Base-by-base conservation (phyloP, 2,797 vertebrate genomes). In the Manis pentadactyla region DNA sequence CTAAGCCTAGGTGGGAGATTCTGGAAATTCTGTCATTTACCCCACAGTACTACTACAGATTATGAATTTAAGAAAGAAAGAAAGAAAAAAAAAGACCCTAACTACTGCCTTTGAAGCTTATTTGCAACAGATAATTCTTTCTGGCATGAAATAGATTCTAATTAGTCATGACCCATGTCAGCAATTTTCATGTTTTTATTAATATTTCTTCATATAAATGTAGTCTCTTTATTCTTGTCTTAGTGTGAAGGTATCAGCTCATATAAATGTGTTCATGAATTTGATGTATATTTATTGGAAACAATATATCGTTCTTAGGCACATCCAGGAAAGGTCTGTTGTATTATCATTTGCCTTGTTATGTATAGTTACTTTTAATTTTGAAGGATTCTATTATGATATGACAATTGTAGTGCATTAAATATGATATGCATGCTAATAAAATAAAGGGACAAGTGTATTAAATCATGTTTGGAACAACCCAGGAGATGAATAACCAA, bases 401-500 rank as follows among this genome's bases (percentile, higher is more conserved):
- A 71, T 59, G 39, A 81, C 2, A 90, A 57, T 34, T 64, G 2
- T 23, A 64, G 34, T 23, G 13, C 66, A 79, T 89, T 96, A 92
- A 89, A 49, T 77, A 14, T 97, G 31, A 66, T 91, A 73, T 68
- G 46, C 9, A 78, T 49, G 13, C 5, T 96, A 37, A 93, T 95
- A 92, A 94, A 93, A 86, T 92, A 86, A 66, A 31, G 12, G 63
- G 42, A 5, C 0, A 51, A 57, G 17, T 25, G 4, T 34, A 66
- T 37, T 77, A 71, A 78, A 86, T 64, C 13, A 79, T 73, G 82
- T 91, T 21, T 68, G 17, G 12, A 95, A 74, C 7, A 89, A 92
- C 2, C 13, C 6, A 61, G n/a, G 18, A n/a, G 51, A 83, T 55
- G 10, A 4, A 53, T 87, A 87, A 74, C 81, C 21, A 82, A 90